Evolutionary conservation across 2,888 invertebrate species (phyloP), one percentile per base, ranked within the genome.

Genomic region (Calliscelio sp.): DNA sequence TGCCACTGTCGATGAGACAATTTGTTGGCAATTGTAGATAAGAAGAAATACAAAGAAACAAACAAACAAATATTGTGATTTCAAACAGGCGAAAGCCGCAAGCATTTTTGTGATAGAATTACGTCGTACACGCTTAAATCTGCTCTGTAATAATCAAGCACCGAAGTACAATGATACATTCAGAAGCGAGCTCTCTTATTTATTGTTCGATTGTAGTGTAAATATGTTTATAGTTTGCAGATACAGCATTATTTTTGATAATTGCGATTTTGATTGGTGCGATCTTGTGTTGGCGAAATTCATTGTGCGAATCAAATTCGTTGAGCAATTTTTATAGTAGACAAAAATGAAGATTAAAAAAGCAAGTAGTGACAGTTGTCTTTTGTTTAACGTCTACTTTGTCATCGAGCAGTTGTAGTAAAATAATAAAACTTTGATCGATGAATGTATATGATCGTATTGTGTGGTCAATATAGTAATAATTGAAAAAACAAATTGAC

Each of bases 31-130:
- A 6, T 55, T 70, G 71, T 75, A 73, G 61, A 75, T 70, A 75
- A 24, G 25, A 44, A 53, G 55, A 55, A 14, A 28, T 18, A 59
- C 61, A 35, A n/a, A 63, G 16, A 35, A 22, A 57, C 0, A 35
- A 16, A 49, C 10, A 65, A 65, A 71, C 28, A 68, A 81, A 70
- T 65, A 68, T 83, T 79, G 79, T 84, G 84, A 84, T 71, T 80
- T 80, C 44, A 73, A 44, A 49, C 16, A 24, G 22, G 32, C 41
- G 38, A 61, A 32, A 35, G 46, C 57, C 41, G 32, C 7, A 59
- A 71, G 66, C 71, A 71, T 78, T 73, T 73, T 73, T 78, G 78
- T 83, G 82, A 83, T 78, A 83, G 82, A 61, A 66, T 82, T 73
- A 66, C 59, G 57, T 82, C 82, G 25, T 82, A 71, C 73, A 82